phyloP scores from a whole-genome alignment of 2,888 invertebrate genomes.

The Lymantria monacha region DNA sequence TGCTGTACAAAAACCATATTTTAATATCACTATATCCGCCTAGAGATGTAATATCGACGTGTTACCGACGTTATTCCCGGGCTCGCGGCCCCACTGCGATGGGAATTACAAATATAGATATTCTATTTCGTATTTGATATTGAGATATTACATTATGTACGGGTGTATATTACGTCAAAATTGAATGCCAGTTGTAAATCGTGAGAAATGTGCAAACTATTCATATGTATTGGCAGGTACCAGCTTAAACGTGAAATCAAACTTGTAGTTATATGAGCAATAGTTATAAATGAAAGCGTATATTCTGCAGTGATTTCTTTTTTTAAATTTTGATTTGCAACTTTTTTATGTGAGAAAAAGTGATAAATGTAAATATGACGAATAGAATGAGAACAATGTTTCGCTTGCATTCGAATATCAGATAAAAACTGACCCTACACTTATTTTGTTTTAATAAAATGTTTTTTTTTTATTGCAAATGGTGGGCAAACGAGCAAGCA shows the following conservation, averaged over 20 bases:
- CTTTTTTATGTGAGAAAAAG: background rate
- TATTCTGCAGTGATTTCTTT: background rate
- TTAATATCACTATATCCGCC: background rate
- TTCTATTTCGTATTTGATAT: slow-evolving; percentile 35
- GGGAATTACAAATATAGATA: slow-evolving; percentile 47
- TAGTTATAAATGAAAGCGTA: background rate
- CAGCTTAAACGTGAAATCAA: background rate
- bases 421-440: too few relatives aligned
- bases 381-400: too few relatives aligned
- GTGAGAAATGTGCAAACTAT: slow-evolving; percentile 16
- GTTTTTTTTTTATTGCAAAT: too few relatives aligned
- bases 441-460: too few relatives aligned
- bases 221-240: slow-evolving; percentile 1
- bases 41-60: slow-evolving; percentile 20
- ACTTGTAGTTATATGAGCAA: background rate
- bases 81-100: slow-evolving; percentile 23
- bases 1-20: too few relatives aligned
- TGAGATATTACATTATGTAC: slow-evolving; percentile 36
- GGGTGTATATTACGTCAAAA: slow-evolving; percentile 35
- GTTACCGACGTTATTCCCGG: slow-evolving; percentile 20
- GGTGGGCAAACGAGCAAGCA: too few relatives aligned
- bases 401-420: too few relatives aligned
- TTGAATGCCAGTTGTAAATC: slow-evolving; percentile 31
- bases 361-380: too few relatives aligned
- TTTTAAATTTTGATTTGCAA: background rate